Conservation (phyloP, 2,797 vertebrate species). For the Periophthalmus magnuspinnatus region DNA sequence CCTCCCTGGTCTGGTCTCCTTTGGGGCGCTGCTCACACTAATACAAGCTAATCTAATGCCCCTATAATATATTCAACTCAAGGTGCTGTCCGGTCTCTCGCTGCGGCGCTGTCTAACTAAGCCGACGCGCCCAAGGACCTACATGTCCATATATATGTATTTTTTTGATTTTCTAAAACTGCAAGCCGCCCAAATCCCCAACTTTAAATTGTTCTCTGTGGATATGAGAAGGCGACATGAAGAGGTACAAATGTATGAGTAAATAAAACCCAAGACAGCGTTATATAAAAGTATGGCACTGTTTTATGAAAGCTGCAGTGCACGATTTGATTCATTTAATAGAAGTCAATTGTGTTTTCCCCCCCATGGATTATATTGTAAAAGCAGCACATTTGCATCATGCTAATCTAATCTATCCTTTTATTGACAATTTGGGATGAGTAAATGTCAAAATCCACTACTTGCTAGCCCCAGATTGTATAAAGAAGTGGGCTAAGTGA, state of each 20-base stretch:
- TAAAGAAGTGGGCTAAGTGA: too few relatives aligned
- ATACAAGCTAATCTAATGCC: slow-evolving; percentile 53
- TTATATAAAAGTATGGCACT: too few relatives aligned
- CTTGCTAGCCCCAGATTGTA: too few relatives aligned
- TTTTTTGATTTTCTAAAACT: slow-evolving; percentile 33
- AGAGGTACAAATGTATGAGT: slow-evolving; percentile 23
- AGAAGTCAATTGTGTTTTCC: too few relatives aligned
- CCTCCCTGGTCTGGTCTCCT: slow-evolving; percentile 14
- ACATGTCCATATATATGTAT: slow-evolving; percentile 46
- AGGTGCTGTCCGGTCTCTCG: slow-evolving; percentile 28
- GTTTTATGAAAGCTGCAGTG: too few relatives aligned
- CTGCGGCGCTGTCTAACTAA: slow-evolving; percentile 14
- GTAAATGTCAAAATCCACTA: too few relatives aligned
- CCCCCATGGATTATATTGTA: too few relatives aligned
- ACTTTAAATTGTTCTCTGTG: slow-evolving; percentile 38
- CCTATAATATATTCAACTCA: slow-evolving; percentile 48
- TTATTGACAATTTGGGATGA: too few relatives aligned
- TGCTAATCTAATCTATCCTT: too few relatives aligned
- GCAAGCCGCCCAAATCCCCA: slow-evolving; percentile 21
- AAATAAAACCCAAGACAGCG: slow-evolving; percentile 17
- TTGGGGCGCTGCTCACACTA: slow-evolving; percentile 35
- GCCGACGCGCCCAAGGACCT: slow-evolving; percentile 33
- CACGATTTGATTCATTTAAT: too few relatives aligned
- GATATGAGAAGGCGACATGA: slow-evolving; percentile 16
- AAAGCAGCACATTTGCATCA: too few relatives aligned